Conservation (phyloP, 1,140 invertebrate genomes). For the Lethocerus indicus region DNA sequence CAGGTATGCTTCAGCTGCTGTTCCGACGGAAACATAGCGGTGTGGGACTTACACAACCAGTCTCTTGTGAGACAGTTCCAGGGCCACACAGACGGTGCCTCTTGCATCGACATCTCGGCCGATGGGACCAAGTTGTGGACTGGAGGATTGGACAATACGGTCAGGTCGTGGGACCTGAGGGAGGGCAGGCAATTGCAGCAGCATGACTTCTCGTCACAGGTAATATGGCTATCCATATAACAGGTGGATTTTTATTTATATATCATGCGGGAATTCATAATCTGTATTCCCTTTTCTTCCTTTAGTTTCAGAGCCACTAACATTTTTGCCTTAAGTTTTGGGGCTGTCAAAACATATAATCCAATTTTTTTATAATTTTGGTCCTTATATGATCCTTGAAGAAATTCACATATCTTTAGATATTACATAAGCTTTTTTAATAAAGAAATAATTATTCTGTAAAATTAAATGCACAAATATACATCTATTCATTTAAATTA, state of each 20-base stretch:
- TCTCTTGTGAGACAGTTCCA: conserved; percentile 87
- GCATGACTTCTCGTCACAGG: conserved; percentile 85
- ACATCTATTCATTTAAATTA: neutral
- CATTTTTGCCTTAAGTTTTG: neutral
- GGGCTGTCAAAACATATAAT: neutral
- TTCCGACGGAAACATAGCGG: conserved; percentile 88
- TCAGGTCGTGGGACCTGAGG: conserved; percentile 90
- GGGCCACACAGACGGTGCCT: conserved; percentile 93
- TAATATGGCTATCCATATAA: conserved; percentile 22
- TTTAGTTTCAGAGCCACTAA: too few relatives aligned
- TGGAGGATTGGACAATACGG: conserved; percentile 90
- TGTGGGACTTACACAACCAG: conserved; percentile 91
- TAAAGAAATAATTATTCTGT: neutral
- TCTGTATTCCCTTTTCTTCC: too few relatives aligned
- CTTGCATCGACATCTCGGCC: conserved; percentile 94
- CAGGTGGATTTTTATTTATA: neutral
- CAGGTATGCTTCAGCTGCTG: conserved; percentile 84
- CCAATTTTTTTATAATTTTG: neutral
- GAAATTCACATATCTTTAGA: neutral
- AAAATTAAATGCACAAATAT: neutral
- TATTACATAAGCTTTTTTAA: neutral
- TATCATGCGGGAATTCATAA: too few relatives aligned
- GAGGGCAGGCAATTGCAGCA: conserved; percentile 87
- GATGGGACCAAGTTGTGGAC: conserved; percentile 94
- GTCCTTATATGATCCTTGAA: neutral